Evolutionary conservation across 2,113 vertebrate species (phyloP).

Genomic region (Saccopteryx leptura): DNA sequence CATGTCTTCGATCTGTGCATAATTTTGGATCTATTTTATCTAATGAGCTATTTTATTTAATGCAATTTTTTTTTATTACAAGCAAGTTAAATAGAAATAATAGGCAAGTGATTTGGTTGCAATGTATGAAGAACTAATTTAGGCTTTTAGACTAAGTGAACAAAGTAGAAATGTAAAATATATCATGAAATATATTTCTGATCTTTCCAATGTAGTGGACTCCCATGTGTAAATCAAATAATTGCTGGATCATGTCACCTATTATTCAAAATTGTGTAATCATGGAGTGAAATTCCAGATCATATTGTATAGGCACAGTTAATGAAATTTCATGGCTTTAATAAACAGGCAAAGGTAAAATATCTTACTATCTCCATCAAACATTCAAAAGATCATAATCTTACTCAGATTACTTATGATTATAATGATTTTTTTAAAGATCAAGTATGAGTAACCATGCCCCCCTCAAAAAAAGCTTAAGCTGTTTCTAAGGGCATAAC

Average conservation of each 20-base stretch:
- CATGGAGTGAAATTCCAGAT: not conserved
- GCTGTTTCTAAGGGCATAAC: conserved; percentile 75
- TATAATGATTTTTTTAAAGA: conserved; percentile 70
- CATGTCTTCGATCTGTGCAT: not conserved
- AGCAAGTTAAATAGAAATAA: conserved; percentile 30
- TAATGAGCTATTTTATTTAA: not conserved
- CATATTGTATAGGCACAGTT: not conserved
- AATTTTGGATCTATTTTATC: not conserved
- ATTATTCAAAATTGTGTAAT: not conserved
- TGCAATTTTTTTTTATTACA: not conserved
- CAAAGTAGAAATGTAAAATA: conserved; percentile 53
- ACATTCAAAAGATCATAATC: conserved; percentile 65
- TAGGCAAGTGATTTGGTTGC: not conserved
- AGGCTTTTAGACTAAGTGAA: conserved; percentile 4
- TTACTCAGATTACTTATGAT: conserved; percentile 66
- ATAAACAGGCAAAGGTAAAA: conserved; percentile 56
- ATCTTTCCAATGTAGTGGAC: not conserved
- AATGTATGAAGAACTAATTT: conserved; percentile 19
- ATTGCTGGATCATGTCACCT: not conserved
- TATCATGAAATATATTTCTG: conserved; percentile 1
- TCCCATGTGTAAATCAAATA: not conserved
- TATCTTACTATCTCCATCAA: conserved; percentile 64
- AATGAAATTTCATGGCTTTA: conserved; percentile 41
- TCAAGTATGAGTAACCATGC: conserved; percentile 58
- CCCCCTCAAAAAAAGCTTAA: conserved; percentile 51